Percentiles rank a stretch among this genome's conserved stretches.
Evolutionary conservation across 2,797 vertebrate species (phyloP).

Genomic region (Helarctos malayanus): DNA sequence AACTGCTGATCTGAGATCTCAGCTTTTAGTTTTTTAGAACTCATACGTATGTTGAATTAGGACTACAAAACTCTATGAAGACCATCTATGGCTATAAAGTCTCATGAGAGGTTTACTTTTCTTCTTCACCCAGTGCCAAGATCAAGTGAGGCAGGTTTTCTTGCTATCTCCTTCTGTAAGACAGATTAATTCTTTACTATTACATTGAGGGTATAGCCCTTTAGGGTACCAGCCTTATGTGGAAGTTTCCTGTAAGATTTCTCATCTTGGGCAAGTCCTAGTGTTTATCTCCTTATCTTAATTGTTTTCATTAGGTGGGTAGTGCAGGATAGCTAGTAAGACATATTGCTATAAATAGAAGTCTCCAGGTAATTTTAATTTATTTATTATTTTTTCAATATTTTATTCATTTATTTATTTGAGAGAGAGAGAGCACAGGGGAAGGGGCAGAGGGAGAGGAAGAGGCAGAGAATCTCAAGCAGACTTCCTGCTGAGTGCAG

Average conservation of each 20-base stretch:
- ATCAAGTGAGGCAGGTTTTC: background rate
- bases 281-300: background rate
- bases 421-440: background rate
- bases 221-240: background rate
- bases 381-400: background rate
- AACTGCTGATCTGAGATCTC: background rate
- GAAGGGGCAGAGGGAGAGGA: background rate
- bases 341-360: constrained; percentile 6
- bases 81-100: background rate
- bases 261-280: background rate
- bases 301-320: background rate
- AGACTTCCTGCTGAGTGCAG: background rate
- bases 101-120: background rate
- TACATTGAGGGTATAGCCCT: background rate
- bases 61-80: background rate
- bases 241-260: background rate
- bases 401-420: too few species aligned
- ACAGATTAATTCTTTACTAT: constrained; percentile 19
- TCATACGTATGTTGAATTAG: constrained; percentile 18
- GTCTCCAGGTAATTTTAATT: background rate
- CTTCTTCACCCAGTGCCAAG: background rate
- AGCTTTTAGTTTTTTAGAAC: constrained; percentile 19
- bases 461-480: background rate
- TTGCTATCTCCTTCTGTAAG: constrained; percentile 4
- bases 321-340: background rate